Conservation (phyloP, 2,797 vertebrate genomes). For the Peromyscus nudipes region DNA sequence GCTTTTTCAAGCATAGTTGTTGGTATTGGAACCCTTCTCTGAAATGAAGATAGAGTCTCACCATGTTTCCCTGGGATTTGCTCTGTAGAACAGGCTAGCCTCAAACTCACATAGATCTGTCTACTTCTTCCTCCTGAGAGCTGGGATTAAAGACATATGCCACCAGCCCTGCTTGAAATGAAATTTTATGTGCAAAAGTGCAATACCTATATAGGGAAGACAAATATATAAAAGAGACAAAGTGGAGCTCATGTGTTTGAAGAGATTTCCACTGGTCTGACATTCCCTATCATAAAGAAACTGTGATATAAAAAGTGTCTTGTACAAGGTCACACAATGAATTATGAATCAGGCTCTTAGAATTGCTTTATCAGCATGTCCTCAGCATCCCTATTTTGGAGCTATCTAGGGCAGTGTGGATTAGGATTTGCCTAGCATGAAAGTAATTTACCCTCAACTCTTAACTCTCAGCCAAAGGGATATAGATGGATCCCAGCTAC, state of each 20-base stretch:
- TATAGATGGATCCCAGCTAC: neutral
- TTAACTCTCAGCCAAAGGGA: neutral
- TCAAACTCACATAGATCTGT: neutral
- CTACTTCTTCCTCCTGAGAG: neutral
- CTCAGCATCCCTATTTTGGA: neutral
- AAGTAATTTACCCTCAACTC: constrained; percentile 61
- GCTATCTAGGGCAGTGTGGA: constrained; percentile 34
- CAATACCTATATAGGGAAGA: neutral
- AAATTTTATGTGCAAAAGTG: constrained; percentile 60
- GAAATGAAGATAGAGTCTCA: neutral
- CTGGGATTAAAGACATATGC: neutral
- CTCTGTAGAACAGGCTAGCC: neutral
- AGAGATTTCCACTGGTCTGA: constrained; percentile 14
- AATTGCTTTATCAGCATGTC: constrained; percentile 50
- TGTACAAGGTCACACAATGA: constrained; percentile 52
- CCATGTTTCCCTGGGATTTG: neutral
- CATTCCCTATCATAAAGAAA: neutral
- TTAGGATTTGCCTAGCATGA: constrained; percentile 59
- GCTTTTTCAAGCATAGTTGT: constrained; percentile 26
- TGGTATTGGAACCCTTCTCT: constrained; percentile 19
- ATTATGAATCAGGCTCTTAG: constrained; percentile 61
- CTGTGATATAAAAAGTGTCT: constrained; percentile 43
- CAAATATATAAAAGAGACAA: constrained; percentile 43
- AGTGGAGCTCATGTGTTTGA: constrained; percentile 37
- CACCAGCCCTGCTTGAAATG: neutral